Evolutionary conservation across 2,797 vertebrate species (phyloP), one percentile per base, ranked within the genome.

Genomic region (Pseudochirops cupreus): DNA sequence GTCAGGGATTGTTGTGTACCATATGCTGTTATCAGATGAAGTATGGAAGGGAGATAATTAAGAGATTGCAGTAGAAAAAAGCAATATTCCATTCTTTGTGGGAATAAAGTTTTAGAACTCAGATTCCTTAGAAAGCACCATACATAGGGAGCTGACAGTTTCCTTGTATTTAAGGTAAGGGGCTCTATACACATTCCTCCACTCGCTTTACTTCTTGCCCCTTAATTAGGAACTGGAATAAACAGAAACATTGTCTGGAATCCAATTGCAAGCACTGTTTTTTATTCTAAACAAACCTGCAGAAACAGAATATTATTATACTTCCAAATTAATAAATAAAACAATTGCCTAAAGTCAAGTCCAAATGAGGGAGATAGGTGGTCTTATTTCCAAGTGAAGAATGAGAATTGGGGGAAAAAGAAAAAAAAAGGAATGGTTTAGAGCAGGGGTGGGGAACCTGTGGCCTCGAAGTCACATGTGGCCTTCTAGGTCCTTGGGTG

Each of bases 21-120:
- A 95, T 93, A 94, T 93, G 59, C 50, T 56, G 29, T 0, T 14
- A 92, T 95, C 39, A n/a, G 18, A 14, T 91, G 95, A 96, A 97
- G 74, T 90, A 91, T 55, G 5, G 24, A n/a, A 92, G 46, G 62
- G 56, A 74, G 1, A 55, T 46, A 53, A 91, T 26, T 31, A 56
- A 52, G 56, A 56, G 90, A 67, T 5, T 6, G 4, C 31, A 93
- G 26, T 62, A n/a, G 24, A 21, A 33, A 56, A 93, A 5, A 46
- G 3, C 56, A 46, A 13, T 26, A 16, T 46, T 74, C 4, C 11
- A 59, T 1, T 90, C 33, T 46, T 21, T 52, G 18, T 74, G 24
- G 54, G 67, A 93, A 67, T 87, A 5, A 39, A 0, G 92, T 91
- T 94, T 16, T 94, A 92, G 21, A 95, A 91, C 55, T 62, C 94